These are phyloP conservation scores for Taurulus bubalis DNA, from an alignment of 2,113 vertebrate genomes.

Conservation along the genomic window DNA sequence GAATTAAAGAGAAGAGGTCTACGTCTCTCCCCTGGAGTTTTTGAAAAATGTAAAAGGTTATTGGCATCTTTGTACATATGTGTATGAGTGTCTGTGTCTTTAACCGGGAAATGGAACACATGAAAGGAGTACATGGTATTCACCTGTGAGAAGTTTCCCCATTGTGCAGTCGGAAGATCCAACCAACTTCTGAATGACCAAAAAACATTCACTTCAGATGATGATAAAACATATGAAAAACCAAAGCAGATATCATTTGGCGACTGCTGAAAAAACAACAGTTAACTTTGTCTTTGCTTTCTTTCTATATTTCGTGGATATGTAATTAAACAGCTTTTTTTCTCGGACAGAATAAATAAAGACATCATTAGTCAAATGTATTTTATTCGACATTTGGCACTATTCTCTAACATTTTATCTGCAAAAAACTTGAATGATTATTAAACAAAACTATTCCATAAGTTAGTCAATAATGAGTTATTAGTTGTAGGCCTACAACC, in stretches of 20 bases:
- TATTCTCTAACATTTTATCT: background rate
- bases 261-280: background rate
- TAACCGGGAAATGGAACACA: background rate
- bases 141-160: constrained; percentile 76
- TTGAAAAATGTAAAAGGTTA: background rate
- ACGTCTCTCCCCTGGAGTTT: background rate
- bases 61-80: background rate
- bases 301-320: background rate
- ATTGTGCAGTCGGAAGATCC: constrained; percentile 50
- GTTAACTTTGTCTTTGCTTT: background rate
- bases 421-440: background rate
- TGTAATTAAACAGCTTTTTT: background rate
- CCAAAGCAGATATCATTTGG: background rate
- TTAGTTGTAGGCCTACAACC: too few species aligned
- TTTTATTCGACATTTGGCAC: background rate
- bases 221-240: background rate
- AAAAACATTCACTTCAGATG: background rate
- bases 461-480: background rate
- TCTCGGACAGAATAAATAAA: background rate
- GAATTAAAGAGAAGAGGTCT: background rate
- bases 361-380: background rate
- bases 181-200: background rate
- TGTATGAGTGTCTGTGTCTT: background rate
- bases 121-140: background rate
- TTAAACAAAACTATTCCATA: background rate